phyloP scores from a whole-genome alignment of 2,113 vertebrate genomes.

The Dipodomys merriami region DNA sequence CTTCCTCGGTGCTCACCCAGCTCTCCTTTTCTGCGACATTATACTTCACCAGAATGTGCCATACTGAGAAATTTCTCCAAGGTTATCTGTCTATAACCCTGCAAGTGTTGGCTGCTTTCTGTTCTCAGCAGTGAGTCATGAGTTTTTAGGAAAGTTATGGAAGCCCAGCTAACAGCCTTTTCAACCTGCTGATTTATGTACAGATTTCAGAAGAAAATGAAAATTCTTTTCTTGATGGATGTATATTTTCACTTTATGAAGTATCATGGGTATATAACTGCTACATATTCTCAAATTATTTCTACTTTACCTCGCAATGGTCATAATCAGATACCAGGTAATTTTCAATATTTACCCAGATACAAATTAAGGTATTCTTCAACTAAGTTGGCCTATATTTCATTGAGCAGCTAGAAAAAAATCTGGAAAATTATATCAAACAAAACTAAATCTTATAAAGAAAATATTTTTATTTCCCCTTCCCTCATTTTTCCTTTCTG shows the following conservation, averaged over 20 bases:
- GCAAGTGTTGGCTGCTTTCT: not conserved
- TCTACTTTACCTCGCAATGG: conserved; percentile 13
- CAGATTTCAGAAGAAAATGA: conserved; percentile 29
- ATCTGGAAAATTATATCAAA: conserved; percentile 29
- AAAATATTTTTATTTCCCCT: conserved; percentile 11
- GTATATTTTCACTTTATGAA: not conserved
- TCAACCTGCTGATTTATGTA: not conserved
- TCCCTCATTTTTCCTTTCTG: not conserved
- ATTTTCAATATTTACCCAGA: not conserved
- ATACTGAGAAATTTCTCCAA: not conserved
- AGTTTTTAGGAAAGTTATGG: not conserved
- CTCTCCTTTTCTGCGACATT: no score
- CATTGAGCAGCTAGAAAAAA: not conserved
- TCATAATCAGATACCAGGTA: not conserved
- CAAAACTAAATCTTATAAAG: conserved; percentile 12
- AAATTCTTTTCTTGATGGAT: conserved; percentile 15
- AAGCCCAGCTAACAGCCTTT: not conserved
- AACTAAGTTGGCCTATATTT: not conserved
- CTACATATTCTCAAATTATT: not conserved
- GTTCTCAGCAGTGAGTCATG: not conserved
- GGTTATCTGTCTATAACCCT: not conserved
- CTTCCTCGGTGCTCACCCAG: no score
- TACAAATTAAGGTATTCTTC: not conserved
- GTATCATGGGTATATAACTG: not conserved
- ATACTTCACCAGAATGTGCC: not conserved